Evolutionary conservation across 2,888 invertebrate genomes (phyloP), one percentile per base, ranked within the genome.

Genomic region (Chrysina gloriosa): DNA sequence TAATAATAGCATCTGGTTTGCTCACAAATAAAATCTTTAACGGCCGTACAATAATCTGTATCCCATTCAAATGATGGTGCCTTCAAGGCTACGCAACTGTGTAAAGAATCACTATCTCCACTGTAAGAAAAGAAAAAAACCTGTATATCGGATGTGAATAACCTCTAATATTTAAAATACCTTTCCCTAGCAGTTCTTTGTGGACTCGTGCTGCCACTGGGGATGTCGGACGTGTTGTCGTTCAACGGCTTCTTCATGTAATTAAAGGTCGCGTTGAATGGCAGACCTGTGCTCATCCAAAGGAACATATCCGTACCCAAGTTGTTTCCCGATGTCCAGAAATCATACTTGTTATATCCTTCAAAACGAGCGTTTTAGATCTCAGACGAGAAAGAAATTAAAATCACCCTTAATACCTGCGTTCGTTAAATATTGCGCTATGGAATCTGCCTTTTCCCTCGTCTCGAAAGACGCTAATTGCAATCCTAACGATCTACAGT

Each of bases 1-100:
- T 93, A 94, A 86, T 93, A 94, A 85, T 94, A 94, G 86, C 94
- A 94, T 80, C 94, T 89, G 71, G 94, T 94, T 86, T 94, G 93
- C 85, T 94, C 94, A 85, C 94, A 94, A 81, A 94, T 93, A 84
- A 94, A 94, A 85, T 94, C 93, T 86, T 93, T 94, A 77, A 92
- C 89, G 79, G 89, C 89, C 71, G 90, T 91, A 83, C 94, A 94
- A 84, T 94, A 92, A 81, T 92, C 91, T 11, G 92, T 90, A 84
- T 90, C 91, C 94, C 94, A 94, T 81, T 90, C 89, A 83, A 93
- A 89, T 69, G 89, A 88, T 36, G 93, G 92, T 75, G 92, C 91
- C 80, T 89, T 89, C 79, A 94, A 87, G 63, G 92, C 88, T 67
- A 94, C 92, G 84, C 93, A 94, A 72, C 92, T 92, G 81, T 91